Base-by-base conservation (phyloP, 1,140 invertebrate genomes). In the Diachasmimorpha longicaudata region DNA sequence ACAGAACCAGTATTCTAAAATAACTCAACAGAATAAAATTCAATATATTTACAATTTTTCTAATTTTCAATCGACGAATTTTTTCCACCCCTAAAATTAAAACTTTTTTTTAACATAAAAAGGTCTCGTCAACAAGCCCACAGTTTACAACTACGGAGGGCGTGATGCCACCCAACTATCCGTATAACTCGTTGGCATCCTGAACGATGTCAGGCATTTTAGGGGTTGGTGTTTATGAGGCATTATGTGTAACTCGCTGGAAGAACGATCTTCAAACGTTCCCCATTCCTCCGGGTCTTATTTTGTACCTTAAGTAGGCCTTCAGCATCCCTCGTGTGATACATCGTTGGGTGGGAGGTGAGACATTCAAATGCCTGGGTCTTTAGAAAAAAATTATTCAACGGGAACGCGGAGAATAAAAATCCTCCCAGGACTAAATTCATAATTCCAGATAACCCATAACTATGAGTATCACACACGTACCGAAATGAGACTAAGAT, bases 231-330 rank as follows among this genome's bases (percentile, higher is more conserved):
- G 85, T 89, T 88, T 89, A 88, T 88, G 86, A 89, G 86, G 85
- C 87, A 88, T 89, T 88, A 89, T 87, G 87, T 88, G 87, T 87
- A 88, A 88, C 87, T 84, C 83, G 81, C 80, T 83, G 87, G 85
- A 88, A 89, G 84, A 88, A 88, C 83, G 84, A 85, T 85, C 83
- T 80, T 81, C 83, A 83, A 81, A 81, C 79, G 80, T 79, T 81
- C 81, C 80, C 80, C 80, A 82, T 82, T 83, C 80, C 81, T 76
- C 81, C 76, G 80, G 79, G 81, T 78, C 83, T 82, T 77, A 79
- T 82, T 82, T 63, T 37, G 71, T 55, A 31, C 71, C 66, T 72
- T 63, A 55, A 72, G 16, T 58, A 48, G 68, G 42, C 31, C 14
- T 21, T 58, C 48, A 39, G 42, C 48, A 67, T 66, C 11, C 23